phyloP scores from a whole-genome alignment of 2,888 invertebrate species.

The Melangyna quadrimaculata region DNA sequence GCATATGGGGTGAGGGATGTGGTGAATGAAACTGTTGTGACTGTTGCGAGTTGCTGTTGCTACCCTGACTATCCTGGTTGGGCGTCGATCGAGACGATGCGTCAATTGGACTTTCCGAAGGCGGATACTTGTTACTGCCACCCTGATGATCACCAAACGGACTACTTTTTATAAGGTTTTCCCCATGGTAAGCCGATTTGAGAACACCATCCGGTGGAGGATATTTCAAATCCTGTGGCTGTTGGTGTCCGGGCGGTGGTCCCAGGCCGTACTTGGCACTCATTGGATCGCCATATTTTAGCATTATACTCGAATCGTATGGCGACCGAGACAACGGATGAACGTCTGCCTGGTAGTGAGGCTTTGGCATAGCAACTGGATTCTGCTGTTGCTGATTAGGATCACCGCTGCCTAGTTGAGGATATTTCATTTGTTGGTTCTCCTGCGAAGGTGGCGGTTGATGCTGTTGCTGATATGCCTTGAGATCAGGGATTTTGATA shows the following conservation, averaged over 20 bases:
- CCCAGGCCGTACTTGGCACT: conserved; percentile 76
- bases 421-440: conserved; percentile 66
- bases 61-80: conserved; percentile 81
- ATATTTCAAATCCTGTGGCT: conserved; percentile 80
- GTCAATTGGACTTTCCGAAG: conserved; percentile 80
- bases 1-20: conserved; percentile 80
- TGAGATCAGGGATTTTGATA: conserved; percentile 79
- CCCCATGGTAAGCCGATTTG: conserved; percentile 78
- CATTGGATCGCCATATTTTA: conserved; percentile 81
- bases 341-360: conserved; percentile 79
- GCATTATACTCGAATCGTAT: conserved; percentile 80
- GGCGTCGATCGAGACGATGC: conserved; percentile 80
- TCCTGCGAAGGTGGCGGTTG: conserved; percentile 74
- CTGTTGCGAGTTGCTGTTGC: conserved; percentile 78
- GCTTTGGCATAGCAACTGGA: conserved; percentile 79
- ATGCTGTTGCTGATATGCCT: conserved; percentile 72
- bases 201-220: conserved; percentile 76
- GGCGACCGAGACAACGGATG: conserved; percentile 79
- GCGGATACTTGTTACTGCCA: conserved; percentile 75
- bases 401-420: conserved; percentile 47
- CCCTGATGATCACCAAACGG: conserved; percentile 77
- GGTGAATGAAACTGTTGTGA: conserved; percentile 80
- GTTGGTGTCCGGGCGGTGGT: conserved; percentile 75
- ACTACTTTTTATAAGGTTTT: conserved; percentile 80
- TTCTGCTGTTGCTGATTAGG: conserved; percentile 49